Evolutionary conservation across 2,888 invertebrate species (phyloP), one percentile per base, ranked within the genome.

Genomic region (Microctonus aethiopoides): DNA sequence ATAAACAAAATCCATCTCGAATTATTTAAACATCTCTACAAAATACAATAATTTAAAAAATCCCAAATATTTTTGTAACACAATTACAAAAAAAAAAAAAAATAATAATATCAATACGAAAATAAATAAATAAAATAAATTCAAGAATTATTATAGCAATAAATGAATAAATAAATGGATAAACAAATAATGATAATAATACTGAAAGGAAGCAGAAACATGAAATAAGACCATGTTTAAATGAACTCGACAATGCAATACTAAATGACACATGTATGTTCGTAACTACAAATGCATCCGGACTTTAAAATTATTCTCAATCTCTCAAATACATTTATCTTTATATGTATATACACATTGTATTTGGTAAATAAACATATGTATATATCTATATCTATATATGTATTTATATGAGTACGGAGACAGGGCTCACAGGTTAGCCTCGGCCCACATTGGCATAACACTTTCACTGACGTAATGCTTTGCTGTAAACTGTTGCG

Each of bases 381-480:
- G 57, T 32, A 29, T 29, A 7, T 46, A 16, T 46, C 16, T 46
- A 54, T 69, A 72, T 66, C 63, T 69, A 67, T 41, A 51, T 29
- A 72, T 72, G 67, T 65, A 61, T 52, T 39, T 41, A 16, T 26
- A 16, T 16, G 22, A 41, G 66, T 79, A 80, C 77, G 80, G 83
- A 83, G 84, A 83, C 85, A 84, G 84, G 84, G 83, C 82, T 85
- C 81, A 85, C 86, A 85, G 83, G 86, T 86, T 86, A 86, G 85
- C 86, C 86, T 86, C 86, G 86, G 85, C 86, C 86, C 85, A 86
- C 84, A 86, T 86, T 80, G 85, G 84, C 83, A 86, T 86, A 86
- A 86, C 85, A 85, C 86, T 86, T 86, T 86, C 86, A 86, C 86
- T 86, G 86, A 86, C 85, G 86, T 86, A 86, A 86, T 84, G 84